A percentile compares a stretch with the other conserved stretches of the same genome.
Conservation (phyloP, 2,888 invertebrate genomes). For the Caradrina kadenii region DNA sequence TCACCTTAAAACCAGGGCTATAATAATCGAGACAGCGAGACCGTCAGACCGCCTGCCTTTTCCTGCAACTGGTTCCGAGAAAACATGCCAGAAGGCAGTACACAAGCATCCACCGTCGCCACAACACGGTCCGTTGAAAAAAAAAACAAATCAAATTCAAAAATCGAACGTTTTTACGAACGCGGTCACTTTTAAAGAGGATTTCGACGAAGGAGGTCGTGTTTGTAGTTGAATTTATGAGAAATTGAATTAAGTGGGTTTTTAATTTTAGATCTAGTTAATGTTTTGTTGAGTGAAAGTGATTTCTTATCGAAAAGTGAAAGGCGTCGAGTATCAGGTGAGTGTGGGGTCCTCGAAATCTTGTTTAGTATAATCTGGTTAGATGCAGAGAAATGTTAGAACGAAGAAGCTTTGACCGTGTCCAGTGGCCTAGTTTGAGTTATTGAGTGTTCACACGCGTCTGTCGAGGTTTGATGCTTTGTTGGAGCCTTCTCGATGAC, state of each 20-base stretch:
- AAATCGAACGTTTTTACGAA: slow-evolving; percentile 56
- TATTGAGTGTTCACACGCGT: slow-evolving; percentile 31
- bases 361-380: slow-evolving; percentile 75
- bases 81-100: slow-evolving; percentile 83
- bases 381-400: slow-evolving; percentile 66
- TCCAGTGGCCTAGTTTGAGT: slow-evolving; percentile 67
- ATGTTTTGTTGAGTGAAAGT: slow-evolving; percentile 83
- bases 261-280: slow-evolving; percentile 59
- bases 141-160: slow-evolving; percentile 61
- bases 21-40: slow-evolving; percentile 79
- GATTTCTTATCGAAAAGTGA: slow-evolving; percentile 83
- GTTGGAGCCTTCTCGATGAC: slow-evolving; percentile 9
- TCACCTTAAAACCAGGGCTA: slow-evolving; percentile 68
- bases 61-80: slow-evolving; percentile 79
- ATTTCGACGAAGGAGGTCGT: slow-evolving; percentile 56
- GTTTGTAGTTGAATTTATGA: slow-evolving; percentile 39
- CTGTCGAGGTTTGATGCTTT: slow-evolving; percentile 2
- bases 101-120: slow-evolving; percentile 67
- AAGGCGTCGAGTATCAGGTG: slow-evolving; percentile 77
- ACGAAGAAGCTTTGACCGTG: slow-evolving; percentile 70
- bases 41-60: slow-evolving; percentile 72
- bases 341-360: slow-evolving; percentile 76
- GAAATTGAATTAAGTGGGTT: slow-evolving; percentile 52
- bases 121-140: slow-evolving; percentile 66
- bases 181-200: slow-evolving; percentile 62